Conservation (phyloP, 2,888 invertebrate species). For the Cheilosia vernalis region DNA sequence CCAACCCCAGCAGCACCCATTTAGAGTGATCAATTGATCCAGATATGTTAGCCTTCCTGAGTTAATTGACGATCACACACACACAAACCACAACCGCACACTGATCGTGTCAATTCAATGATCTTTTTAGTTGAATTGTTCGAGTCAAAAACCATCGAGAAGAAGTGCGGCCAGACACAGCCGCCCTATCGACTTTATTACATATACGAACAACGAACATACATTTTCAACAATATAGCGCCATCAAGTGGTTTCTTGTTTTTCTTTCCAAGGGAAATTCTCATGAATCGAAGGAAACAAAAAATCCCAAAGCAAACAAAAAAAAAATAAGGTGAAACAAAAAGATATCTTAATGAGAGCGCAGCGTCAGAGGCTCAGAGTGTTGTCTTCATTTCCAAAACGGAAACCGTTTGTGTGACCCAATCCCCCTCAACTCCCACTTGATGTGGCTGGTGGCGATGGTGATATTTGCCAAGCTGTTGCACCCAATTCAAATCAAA, state of each 20-base stretch:
- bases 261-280: conserved; percentile 39
- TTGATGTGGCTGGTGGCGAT: conserved; percentile 4
- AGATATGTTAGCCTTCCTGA: conserved; percentile 40
- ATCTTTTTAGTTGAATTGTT: conserved; percentile 43
- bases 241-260: conserved; percentile 61
- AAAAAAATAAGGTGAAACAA: conserved; percentile 32
- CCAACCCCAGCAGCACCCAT: conserved; percentile 6
- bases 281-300: conserved; percentile 52
- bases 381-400: conserved; percentile 67
- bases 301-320: conserved; percentile 19
- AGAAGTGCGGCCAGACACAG: conserved; percentile 51
- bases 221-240: conserved; percentile 67
- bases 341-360: conserved; percentile 70
- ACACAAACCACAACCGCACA: conserved; percentile 10
- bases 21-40: conserved; percentile 54
- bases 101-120: conserved; percentile 62
- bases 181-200: conserved; percentile 52
- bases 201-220: conserved; percentile 25
- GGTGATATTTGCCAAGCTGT: conserved; percentile 60
- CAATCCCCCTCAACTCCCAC: conserved; percentile 53
- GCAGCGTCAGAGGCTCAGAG: conserved; percentile 39
- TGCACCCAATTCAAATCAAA: conserved; percentile 73
- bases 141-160: conserved; percentile 21
- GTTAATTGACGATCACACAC: conserved; percentile 30
- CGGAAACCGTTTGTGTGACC: conserved; percentile 53